Base-by-base conservation (phyloP, 2,113 vertebrate species). In the Synodontis membranacea region DNA sequence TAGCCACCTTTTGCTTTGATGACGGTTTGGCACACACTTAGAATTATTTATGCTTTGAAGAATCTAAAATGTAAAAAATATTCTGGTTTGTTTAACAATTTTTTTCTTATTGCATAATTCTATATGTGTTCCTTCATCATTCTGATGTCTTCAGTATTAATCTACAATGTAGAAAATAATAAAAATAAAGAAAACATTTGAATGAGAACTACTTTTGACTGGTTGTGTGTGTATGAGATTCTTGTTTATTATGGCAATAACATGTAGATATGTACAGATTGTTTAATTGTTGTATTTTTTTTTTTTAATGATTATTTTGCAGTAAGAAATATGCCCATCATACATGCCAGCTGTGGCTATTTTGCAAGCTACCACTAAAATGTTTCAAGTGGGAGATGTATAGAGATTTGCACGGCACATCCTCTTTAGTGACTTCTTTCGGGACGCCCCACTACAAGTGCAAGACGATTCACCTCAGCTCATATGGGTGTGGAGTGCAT, bases 191-290 rank as follows among this genome's bases (percentile, higher is more conserved):
- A n/a, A n/a, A n/a, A n/a, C n/a, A n/a, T n/a, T n/a, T n/a, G n/a
- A n/a, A n/a, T n/a, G n/a, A n/a, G n/a, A n/a, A n/a, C n/a, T n/a
- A n/a, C n/a, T n/a, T n/a, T n/a, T n/a, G n/a, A n/a, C n/a, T n/a
- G n/a, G n/a, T n/a, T n/a, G n/a, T n/a, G n/a, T n/a, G n/a, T n/a
- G n/a, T n/a, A n/a, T n/a, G n/a, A 96, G 95, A 94, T 95, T 96
- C 93, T 96, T 95, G 93, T 96, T 96, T 96, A 96, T 95, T 94
- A 96, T 97, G 97, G 97, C 98, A 99, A 99, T 99, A 98, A 98
- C 97, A 95, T 96, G 96, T 99, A 98, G 96, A 98, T 97, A 97
- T 96, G 97, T 97, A 93, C 96, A 97, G 95, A 96, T 80, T 95
- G 94, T 94, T 96, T 90, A 87, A 66, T 76, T 68, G 84, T 90